A percentile compares a stretch with the other conserved stretches of the same genome.
Conservation (phyloP, 2,888 invertebrate species). For the Platycnemis pennipes region DNA sequence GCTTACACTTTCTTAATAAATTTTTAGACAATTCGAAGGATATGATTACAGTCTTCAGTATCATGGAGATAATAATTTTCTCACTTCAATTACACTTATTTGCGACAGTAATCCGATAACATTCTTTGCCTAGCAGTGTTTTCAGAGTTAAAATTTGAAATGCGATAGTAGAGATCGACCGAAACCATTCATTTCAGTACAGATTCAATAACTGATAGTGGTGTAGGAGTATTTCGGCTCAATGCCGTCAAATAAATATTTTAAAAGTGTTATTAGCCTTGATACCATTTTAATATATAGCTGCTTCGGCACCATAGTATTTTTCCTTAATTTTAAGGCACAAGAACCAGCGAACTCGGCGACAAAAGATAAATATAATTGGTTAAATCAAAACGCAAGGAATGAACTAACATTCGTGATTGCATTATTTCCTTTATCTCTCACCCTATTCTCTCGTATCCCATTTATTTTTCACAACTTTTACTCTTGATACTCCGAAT, state of each 20-base stretch:
- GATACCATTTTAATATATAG: neutral
- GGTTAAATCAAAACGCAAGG: neutral
- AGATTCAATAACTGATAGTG: neutral
- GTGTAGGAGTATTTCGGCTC: neutral
- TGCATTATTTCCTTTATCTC: conserved; percentile 9
- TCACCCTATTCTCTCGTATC: neutral
- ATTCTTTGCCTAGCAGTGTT: neutral
- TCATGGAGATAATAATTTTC: neutral
- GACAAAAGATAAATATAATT: conserved; percentile 2
- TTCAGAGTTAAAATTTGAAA: neutral
- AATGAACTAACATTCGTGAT: conserved; percentile 34
- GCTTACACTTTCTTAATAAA: neutral
- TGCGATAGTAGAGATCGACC: neutral
- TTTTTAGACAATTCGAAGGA: neutral
- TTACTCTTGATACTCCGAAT: neutral
- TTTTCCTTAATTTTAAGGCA: conserved; percentile 8
- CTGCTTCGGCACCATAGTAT: neutral
- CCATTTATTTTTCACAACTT: conserved; percentile 18
- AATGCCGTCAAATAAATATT: neutral
- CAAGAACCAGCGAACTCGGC: neutral
- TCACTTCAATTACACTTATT: neutral
- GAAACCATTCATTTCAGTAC: neutral
- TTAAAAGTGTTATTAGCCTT: neutral
- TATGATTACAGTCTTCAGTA: neutral
- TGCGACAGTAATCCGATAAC: neutral